These are phyloP conservation scores for Steatocranus sp. DNA, from an alignment of 2,797 vertebrate genomes.

Conservation along the genomic window DNA sequence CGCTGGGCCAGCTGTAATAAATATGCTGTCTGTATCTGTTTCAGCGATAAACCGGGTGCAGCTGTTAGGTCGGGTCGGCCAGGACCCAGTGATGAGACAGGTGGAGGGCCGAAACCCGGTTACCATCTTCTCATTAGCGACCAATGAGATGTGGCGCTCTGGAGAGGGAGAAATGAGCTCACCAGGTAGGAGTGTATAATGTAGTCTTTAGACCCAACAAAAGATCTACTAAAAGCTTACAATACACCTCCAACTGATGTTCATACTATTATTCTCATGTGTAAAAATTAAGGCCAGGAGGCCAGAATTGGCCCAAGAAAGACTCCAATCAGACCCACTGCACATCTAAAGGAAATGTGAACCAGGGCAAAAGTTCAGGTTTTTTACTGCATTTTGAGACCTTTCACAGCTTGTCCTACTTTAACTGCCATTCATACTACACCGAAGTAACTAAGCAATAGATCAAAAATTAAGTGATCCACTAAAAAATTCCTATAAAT, in stretches of 20 bases:
- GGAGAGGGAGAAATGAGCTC: slow-evolving; percentile 77
- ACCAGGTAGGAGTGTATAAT: slow-evolving; percentile 38
- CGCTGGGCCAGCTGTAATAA: not conserved
- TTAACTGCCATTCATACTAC: not conserved
- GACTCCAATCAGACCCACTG: not conserved
- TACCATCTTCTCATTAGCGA: slow-evolving; percentile 96
- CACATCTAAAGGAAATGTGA: not conserved
- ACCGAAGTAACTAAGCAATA: not conserved
- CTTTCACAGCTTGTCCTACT: not conserved
- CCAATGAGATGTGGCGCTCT: slow-evolving; percentile 96
- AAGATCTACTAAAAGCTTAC: not conserved
- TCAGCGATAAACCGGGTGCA: slow-evolving; percentile 92
- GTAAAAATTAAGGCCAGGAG: not conserved
- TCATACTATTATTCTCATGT: not conserved
- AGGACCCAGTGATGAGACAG: slow-evolving; percentile 97
- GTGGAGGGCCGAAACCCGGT: slow-evolving; percentile 93
- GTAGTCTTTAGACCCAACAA: not conserved
- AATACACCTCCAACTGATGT: not conserved
- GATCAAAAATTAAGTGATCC: fast-evolving
- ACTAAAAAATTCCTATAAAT: not conserved
- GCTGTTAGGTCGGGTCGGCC: slow-evolving; percentile 93
- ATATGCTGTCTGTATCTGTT: not conserved
- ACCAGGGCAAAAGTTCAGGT: not conserved
- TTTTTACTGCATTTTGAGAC: not conserved
- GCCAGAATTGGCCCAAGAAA: not conserved